Evolutionary conservation across 2,797 vertebrate genomes (phyloP).

Genomic region (Lithobates sylvaticus): DNA sequence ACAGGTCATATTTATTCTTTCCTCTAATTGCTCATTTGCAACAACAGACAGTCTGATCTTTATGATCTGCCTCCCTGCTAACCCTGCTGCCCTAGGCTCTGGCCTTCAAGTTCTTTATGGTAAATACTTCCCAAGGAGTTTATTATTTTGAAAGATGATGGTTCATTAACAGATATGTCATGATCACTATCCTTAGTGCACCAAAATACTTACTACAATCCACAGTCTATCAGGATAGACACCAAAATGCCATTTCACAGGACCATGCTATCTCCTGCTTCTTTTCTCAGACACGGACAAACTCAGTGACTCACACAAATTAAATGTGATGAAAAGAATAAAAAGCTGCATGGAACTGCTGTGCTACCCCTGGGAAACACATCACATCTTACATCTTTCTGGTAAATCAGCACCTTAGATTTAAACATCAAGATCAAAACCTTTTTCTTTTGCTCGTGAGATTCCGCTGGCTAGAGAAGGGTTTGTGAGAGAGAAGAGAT

Average conservation of each 20-base stretch:
- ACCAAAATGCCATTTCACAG: not conserved
- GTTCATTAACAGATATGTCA: not conserved
- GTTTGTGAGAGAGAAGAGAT: conserved; percentile 51
- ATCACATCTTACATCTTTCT: conserved; percentile 49
- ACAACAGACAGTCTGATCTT: not conserved
- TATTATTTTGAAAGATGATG: not conserved
- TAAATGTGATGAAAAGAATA: conserved; percentile 51
- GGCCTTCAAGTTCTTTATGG: not conserved
- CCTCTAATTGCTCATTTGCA: not conserved
- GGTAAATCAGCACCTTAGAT: conserved; percentile 56
- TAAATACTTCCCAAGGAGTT: not conserved
- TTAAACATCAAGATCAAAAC: conserved; percentile 58
- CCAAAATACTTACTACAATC: not conserved
- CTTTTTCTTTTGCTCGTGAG: conserved; percentile 27
- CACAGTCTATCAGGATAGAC: not conserved
- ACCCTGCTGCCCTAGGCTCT: no score
- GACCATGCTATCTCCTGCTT: not conserved
- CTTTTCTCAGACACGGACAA: conserved; percentile 7
- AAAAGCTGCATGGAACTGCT: conserved; percentile 19
- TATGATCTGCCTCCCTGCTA: not conserved
- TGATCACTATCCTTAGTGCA: not conserved
- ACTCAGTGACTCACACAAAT: conserved; percentile 30
- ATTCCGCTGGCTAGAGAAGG: conserved; percentile 31
- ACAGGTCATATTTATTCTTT: not conserved
- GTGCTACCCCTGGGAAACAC: conserved; percentile 30